A percentile compares a stretch with the other conserved stretches of the same genome.
Conservation (phyloP, 2,113 vertebrate species). For the Eidolon helvum region DNA sequence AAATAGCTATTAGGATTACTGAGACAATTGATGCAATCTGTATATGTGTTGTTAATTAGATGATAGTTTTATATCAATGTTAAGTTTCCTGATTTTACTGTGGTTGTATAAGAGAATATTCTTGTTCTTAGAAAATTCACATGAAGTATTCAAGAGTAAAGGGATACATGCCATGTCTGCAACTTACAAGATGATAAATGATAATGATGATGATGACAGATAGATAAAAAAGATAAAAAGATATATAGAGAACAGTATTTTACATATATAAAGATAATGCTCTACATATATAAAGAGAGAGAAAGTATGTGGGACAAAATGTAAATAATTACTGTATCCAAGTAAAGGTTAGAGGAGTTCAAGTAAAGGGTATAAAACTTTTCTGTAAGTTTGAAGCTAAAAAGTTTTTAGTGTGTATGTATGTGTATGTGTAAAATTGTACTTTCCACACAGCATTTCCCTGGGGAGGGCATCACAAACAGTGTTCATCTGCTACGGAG, state of each 20-base stretch:
- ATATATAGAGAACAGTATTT: neutral
- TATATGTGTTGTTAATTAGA: neutral
- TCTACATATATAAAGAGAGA: too few species aligned
- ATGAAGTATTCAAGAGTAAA: neutral
- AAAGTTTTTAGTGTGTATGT: neutral
- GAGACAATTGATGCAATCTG: neutral
- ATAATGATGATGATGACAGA: neutral
- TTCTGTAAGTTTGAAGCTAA: neutral
- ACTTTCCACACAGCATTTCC: neutral
- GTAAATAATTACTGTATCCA: neutral
- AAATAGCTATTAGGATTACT: neutral
- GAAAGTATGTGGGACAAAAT: neutral
- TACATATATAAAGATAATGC: neutral
- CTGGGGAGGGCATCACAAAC: neutral
- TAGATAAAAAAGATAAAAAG: neutral
- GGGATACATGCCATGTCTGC: neutral
- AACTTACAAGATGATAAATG: neutral
- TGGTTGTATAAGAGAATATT: neutral
- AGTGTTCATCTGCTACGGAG: neutral
- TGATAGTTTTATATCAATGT: neutral
- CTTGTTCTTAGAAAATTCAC: conserved; percentile 5
- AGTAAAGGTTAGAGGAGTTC: neutral
- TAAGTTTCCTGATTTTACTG: conserved; percentile 20
- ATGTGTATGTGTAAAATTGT: too few species aligned
- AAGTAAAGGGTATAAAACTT: neutral